Evolutionary conservation across 1,140 invertebrate genomes (phyloP), one percentile per base, ranked within the genome.

Genomic region (Triops longicaudatus): DNA sequence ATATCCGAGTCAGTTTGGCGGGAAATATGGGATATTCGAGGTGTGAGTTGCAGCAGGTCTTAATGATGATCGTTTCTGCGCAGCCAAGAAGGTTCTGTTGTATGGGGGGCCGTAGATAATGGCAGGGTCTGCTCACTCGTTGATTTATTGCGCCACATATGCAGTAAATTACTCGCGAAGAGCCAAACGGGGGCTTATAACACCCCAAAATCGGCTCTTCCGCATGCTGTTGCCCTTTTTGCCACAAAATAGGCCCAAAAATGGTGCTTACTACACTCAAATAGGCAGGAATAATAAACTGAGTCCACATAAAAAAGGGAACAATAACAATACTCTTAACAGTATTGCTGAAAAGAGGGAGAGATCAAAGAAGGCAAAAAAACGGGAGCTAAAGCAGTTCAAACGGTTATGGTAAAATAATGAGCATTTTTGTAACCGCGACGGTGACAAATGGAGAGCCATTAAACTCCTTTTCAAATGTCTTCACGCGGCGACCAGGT

Each of bases 351-450:
- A 63, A 63, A 63, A 63, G 50, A 63, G 50, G 50, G 50, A 22
- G 31, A 37, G 31, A 37, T 7, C 7, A 63, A 22, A 17, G 50
- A 63, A 22, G 50, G n/a, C 1, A 63, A 63, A 63, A 63, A 63
- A 63, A 3, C 22, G 50, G 17, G 10, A 17, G 14, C 14, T 63
- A 1, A 11, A 63, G 22, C 11, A 63, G 17, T 0, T 22, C 50
- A 63, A 63, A 63, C 50, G 50, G 50, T 63, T 63, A 63, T 63
- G 50, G 50, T 63, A 63, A 63, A 63, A 63, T 63, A 63, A 63
- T 63, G 50, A 63, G 50, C 50, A 63, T 63, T 63, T 9, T 63
- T 63, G 50, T 22, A 63, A 22, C 50, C 50, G 7, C 50, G 50
- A 63, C 10, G 50, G 50, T 63, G 50, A 63, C 50, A 63, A 63